Evolutionary conservation across 2,113 vertebrate species (phyloP).

Genomic region (Macrotus californicus): DNA sequence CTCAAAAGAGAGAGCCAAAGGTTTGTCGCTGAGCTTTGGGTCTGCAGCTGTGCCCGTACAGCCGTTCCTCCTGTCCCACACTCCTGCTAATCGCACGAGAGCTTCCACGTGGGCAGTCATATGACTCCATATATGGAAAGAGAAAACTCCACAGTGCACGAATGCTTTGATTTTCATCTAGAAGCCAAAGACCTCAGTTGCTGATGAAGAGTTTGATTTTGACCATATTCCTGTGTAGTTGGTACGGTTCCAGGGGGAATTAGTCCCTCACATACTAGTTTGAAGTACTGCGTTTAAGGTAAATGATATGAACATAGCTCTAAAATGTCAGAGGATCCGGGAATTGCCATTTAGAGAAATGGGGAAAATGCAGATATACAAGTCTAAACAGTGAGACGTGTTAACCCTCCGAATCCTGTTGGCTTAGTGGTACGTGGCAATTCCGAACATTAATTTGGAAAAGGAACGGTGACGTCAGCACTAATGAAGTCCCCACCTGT

Average conservation of each 20-base stretch:
- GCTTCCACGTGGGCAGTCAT: not conserved
- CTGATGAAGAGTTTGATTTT: constrained; percentile 44
- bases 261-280: not conserved
- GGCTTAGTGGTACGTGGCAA: constrained; percentile 7
- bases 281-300: not conserved
- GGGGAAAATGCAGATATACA: not conserved
- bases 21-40: not conserved
- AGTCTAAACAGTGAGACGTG: not conserved
- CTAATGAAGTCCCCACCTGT: not conserved
- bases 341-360: constrained; percentile 34
- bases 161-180: constrained; percentile 35
- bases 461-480: not conserved
- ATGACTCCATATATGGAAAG: not conserved
- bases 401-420: constrained; percentile 28
- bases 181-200: constrained; percentile 33
- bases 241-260: not conserved
- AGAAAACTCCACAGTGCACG: constrained; percentile 14
- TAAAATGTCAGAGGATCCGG: constrained; percentile 43
- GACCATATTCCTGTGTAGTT: not conserved
- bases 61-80: not conserved
- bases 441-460: constrained; percentile 29
- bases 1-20: not conserved
- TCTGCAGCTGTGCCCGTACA: not conserved
- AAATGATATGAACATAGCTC: not conserved
- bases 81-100: not conserved